Evolutionary conservation across 2,888 invertebrate genomes (phyloP), one percentile per base, ranked within the genome.

Genomic region (Dioctria linearis): DNA sequence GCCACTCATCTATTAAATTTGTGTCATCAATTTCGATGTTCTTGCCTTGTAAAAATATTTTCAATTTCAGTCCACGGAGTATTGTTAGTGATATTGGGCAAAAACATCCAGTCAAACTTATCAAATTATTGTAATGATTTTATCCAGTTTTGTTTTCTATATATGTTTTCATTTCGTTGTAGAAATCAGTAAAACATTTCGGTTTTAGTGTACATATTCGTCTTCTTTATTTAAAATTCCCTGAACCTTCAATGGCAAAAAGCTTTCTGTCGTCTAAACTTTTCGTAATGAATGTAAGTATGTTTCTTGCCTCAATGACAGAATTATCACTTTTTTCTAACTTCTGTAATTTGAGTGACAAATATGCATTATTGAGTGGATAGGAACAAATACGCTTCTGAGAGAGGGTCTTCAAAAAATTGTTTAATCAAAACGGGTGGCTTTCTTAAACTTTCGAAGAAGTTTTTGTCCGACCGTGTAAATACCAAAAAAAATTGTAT

Each of bases 401-500:
- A 13, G n/a, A 11, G 57, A 13, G 8, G 57, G 57, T 57, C 57
- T 57, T 69, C 69, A 37, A 69, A 69, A 69, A 69, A 69, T 25
- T 5, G 1, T 39, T 51, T 49, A 51, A 69, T 51, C 46, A 46
- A 46, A 46, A 46, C 46, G 8, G 25, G 46, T 46, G 46, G 46
- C 8, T 8, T 46, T 46, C 2, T 2, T 6, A 46, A 46, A 46
- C 46, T 46, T 46, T 46, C 46, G 8, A 46, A 46, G 8, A 2
- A 46, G 46, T 46, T 2, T 46, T 46, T 49, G 46, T 57, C 83
- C 81, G 65, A 84, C 84, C 43, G 83, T 84, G 82, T 83, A 85
- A 40, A 83, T 82, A 83, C 80, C 82, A 65, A 84, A 85, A 84
- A n/a, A 83, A 84, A 80, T 83, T 83, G 83, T 84, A 84, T 67